Base-by-base conservation (phyloP, 2,797 vertebrate genomes). In the Bradypus variegatus region DNA sequence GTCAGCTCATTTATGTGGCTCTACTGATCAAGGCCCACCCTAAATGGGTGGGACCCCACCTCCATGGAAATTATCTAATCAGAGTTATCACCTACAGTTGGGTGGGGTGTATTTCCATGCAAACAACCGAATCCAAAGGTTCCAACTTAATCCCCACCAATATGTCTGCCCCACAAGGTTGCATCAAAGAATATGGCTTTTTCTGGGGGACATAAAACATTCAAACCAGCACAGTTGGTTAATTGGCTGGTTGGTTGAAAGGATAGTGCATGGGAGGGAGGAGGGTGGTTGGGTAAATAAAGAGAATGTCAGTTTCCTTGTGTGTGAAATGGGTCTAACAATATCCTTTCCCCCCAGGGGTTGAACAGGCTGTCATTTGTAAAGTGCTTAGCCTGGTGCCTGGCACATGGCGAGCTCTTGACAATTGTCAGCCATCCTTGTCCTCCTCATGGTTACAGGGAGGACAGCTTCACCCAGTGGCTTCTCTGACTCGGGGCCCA, bases 401-500 rank as follows among this genome's bases (percentile, higher is more conserved):
- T 33, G 31, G 53, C 25, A 6, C 7, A 0, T 1, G 33, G 60
- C 10, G 12, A 16, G 41, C 29, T 7, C 36, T 48, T 3, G 1
- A 36, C 82, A 88, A 29, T n/a, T 4, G 15, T 58, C 31, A 81
- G 90, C 78, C 4, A 0, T 84, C 69, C 67, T 48, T 72, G 60
- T 69, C 93, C 55, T 92, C 41, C 38, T 85, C 91, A 31, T 64
- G 73, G 55, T 15, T 12, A 15, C 7, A 1, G 38, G 15, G 6
- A 13, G 50, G 69, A 60, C 25, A 5, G 45, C 45, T 45, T 1
- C 1, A 3, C 70, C 5, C 0, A 0, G 38, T 3, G 12, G 70
- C 41, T 45, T 15, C 79, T 29, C 62, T 8, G 41, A 33, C 15
- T 2, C 23, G 12, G 27, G 11, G 0, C 33, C 45, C 8, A 0